Evolutionary conservation across 2,888 invertebrate genomes (phyloP).

Genomic region (Malacosoma neustria): DNA sequence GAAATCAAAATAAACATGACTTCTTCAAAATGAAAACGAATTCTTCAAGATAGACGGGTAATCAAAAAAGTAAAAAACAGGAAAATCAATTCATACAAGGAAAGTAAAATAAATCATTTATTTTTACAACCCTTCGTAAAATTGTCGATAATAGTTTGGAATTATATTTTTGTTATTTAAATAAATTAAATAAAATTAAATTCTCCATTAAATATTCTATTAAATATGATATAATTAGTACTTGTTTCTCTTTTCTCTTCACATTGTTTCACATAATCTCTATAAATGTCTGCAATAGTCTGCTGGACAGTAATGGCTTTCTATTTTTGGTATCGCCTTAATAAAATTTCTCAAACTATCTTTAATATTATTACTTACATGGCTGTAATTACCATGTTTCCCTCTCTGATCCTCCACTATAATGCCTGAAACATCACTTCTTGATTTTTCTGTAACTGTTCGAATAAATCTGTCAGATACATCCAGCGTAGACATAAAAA

Average conservation of each 20-base stretch:
- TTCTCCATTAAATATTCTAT: neutral
- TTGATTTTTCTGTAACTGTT: slow-evolving; percentile 8
- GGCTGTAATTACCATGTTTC: neutral
- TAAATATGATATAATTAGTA: neutral
- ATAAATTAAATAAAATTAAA: too few species aligned
- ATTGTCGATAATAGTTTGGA: too few species aligned
- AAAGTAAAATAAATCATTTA: too few species aligned
- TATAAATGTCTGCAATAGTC: slow-evolving; percentile 3
- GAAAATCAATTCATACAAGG: too few species aligned
- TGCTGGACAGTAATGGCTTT: slow-evolving; percentile 2
- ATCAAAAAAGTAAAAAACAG: too few species aligned
- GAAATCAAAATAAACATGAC: too few species aligned
- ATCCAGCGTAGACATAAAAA: slow-evolving; percentile 3
- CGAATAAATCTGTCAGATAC: slow-evolving; percentile 4
- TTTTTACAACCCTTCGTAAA: too few species aligned
- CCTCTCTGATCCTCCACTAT: slow-evolving; percentile 6
- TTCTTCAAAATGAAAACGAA: too few species aligned
- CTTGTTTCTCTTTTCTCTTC: neutral
- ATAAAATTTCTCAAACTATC: slow-evolving; percentile 3
- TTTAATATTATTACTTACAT: slow-evolving; percentile 2
- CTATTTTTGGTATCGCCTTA: slow-evolving; percentile 5
- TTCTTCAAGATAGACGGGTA: too few species aligned
- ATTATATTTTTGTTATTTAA: too few species aligned
- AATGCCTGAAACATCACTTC: slow-evolving; percentile 5
- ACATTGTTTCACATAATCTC: neutral